Evolutionary conservation across 2,797 vertebrate species (phyloP), one percentile per base, ranked within the genome.

Genomic region (Threskiornis aethiopicus): DNA sequence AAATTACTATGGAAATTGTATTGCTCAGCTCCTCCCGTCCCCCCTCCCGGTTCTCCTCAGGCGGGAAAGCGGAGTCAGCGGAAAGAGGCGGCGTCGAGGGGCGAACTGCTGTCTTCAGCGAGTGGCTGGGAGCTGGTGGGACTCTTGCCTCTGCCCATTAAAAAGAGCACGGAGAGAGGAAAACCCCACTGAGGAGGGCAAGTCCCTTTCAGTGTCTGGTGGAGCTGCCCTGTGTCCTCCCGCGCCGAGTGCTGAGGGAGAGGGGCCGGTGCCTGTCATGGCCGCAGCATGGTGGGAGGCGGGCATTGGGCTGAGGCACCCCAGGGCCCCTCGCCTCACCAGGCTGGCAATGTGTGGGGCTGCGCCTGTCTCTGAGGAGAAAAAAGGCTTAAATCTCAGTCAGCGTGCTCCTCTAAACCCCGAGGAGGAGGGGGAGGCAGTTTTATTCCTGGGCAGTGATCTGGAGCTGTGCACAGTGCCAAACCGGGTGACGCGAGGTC

Each of bases 1-100:
- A 78, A 87, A 97, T 97, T 93, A 84, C 94, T 80, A 25, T 65
- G 95, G 97, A 95, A 96, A 97, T 97, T 62, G 88, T 91, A 22
- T 59, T 85, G 86, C 80, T 90, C 46, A 1, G 31, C 26, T 51
- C 67, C 65, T 31, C 16, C 29, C 35, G 2, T 7, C 15, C 22
- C 21, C 6, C 22, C 42, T n/a, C 39, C 67, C 0, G 0, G 20
- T 26, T 84, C 37, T 89, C 79, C 84, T 33, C 12, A 1, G 85
- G 93, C 9, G 7, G 79, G 51, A 93, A 87, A 91, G 62, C 2
- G 7, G 84, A 93, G 94, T 96, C 92, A 72, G 96, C 62, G 24
- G 79, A 72, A 96, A 96, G 65, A 3, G 2, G 41, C 1, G 5
- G 10, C 3, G 3, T 15, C 6, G 15, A 11, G 8, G 24, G 12